Evolutionary conservation across 2,888 invertebrate species (phyloP), one percentile per base, ranked within the genome.

Genomic region (Pasiphila rectangulata): DNA sequence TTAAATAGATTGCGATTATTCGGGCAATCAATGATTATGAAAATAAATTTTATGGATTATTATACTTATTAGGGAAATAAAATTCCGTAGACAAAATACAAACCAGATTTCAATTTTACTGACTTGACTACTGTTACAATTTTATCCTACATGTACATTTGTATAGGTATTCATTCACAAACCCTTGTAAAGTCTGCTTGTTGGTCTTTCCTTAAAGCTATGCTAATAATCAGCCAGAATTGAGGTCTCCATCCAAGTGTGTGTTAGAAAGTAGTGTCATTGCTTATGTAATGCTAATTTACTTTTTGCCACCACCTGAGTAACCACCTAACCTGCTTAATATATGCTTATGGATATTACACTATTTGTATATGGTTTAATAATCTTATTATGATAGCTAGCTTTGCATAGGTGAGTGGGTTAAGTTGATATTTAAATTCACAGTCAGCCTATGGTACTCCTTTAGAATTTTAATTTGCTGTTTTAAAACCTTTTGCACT

Each of bases 211-310:
- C 50, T 47, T 23, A 41, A 38, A n/a, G 13, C 10, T 30, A 47
- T 45, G 47, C 43, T 48, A 42, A 51, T 49, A 46, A 24, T 36
- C 17, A 39, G 23, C 5, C 36, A 32, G 42, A 40, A 44, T 32
- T 51, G 40, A 50, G 46, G 51, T 20, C 49, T 44, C 46, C 30
- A 25, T 29, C 44, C 36, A 20, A 30, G 46, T 48, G 40, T 46
- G 41, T 43, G 32, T 53, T 57, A 57, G 57, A 57, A 57, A 57
- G 57, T 47, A 15, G 34, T 35, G 36, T 35, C 48, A 10, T 24
- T 35, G 10, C 44, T 57, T 57, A 57, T 47, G 53, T 34, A 57
- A 57, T 29, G 37, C 20, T 40, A 44, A 53, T 50, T 49, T 47
- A 41, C 48, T 57, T 54, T 57, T 50, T 47, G 40, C 39, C 39